Conservation (phyloP, 2,113 vertebrate genomes). For the Electrona antarctica region DNA sequence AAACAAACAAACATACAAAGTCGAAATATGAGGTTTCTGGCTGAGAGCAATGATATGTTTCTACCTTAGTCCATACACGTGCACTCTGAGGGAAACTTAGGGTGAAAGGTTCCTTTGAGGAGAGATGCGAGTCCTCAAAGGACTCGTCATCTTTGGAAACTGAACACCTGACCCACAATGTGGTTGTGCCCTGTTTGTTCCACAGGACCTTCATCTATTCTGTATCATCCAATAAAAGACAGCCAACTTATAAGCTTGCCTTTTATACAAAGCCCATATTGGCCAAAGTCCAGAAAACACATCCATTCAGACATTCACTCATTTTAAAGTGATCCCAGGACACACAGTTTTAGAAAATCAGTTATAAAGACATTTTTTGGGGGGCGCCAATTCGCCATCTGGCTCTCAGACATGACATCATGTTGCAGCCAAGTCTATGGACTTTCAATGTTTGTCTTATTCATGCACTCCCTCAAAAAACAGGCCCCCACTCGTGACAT, state of each 20-base stretch:
- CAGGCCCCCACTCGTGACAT: too few relatives aligned
- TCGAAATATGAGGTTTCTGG: too few relatives aligned
- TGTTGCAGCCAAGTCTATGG: too few relatives aligned
- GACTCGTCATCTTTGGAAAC: slow-evolving; percentile 13
- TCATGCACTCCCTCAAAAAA: too few relatives aligned
- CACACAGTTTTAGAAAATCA: slow-evolving; percentile 39
- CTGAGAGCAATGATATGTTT: too few relatives aligned
- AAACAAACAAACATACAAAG: too few relatives aligned
- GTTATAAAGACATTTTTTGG: slow-evolving; percentile 22
- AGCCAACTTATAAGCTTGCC: slow-evolving; percentile 29
- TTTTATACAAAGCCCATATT: slow-evolving; percentile 31
- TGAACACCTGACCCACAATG: not conserved
- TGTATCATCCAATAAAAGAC: slow-evolving; percentile 21
- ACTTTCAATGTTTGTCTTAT: too few relatives aligned
- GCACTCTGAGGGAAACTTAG: too few relatives aligned
- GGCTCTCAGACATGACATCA: too few relatives aligned
- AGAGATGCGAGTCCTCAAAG: too few relatives aligned
- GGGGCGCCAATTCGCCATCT: not conserved
- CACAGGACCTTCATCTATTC: not conserved
- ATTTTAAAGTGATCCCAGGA: slow-evolving; percentile 43
- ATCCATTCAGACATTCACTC: slow-evolving; percentile 35
- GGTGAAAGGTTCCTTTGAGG: too few relatives aligned
- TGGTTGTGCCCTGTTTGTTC: not conserved
- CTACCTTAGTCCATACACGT: too few relatives aligned
- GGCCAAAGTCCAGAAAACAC: slow-evolving; percentile 40